Conservation (phyloP, 2,888 invertebrate genomes). For the Pandemis cinnamomeana region DNA sequence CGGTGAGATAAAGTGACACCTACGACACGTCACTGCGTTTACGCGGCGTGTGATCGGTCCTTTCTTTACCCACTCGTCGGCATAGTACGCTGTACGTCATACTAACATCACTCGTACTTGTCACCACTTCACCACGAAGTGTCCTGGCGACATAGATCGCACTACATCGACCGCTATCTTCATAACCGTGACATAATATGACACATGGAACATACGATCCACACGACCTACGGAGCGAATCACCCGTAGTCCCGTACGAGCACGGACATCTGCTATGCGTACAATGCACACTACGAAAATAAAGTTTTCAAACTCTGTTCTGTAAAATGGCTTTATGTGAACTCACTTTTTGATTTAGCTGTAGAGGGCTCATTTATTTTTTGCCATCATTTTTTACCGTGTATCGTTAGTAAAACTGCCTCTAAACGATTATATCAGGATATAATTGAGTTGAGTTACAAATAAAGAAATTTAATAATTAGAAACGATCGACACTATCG, state of each 20-base stretch:
- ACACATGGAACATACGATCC: conserved; percentile 18
- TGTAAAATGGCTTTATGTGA: background rate
- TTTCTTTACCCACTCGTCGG: background rate
- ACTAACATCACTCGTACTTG: background rate
- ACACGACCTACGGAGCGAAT: conserved; percentile 15
- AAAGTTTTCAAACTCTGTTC: background rate
- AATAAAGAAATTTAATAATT: background rate
- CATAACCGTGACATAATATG: conserved; percentile 33
- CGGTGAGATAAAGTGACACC: too few relatives aligned
- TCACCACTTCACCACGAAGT: conserved; percentile 2
- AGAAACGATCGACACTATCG: background rate
- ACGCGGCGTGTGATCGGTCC: too few relatives aligned
- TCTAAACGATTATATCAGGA: background rate
- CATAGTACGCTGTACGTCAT: background rate
- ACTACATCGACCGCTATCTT: conserved; percentile 17
- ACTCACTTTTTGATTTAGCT: background rate
- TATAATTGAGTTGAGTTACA: background rate
- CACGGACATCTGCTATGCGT: conserved; percentile 15
- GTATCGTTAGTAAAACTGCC: background rate
- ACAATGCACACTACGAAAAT: conserved; percentile 18
- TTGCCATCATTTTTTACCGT: background rate
- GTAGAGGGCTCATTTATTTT: background rate
- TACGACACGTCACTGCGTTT: too few relatives aligned
- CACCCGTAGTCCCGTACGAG: conserved; percentile 3
- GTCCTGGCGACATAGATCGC: conserved; percentile 20